phyloP scores from a whole-genome alignment of 2,797 vertebrate species.

The Centropyge bicolor region DNA sequence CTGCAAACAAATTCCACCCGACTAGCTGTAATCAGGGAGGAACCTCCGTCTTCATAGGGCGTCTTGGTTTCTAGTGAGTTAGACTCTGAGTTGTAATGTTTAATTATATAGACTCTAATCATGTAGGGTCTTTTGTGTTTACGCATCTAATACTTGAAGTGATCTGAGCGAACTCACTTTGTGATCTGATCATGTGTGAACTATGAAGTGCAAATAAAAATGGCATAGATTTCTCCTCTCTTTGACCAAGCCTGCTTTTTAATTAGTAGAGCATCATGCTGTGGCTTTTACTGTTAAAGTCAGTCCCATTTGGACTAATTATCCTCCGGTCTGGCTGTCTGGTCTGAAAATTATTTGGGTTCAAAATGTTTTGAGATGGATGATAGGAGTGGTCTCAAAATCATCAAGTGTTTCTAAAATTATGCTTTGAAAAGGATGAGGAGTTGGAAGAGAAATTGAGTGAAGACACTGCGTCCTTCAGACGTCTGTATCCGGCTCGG shows the following conservation, averaged over 20 bases:
- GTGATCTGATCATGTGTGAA: constrained; percentile 3
- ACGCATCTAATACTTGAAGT: not conserved
- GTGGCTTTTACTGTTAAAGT: constrained; percentile 10
- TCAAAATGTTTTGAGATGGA: not conserved
- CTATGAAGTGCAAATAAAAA: constrained; percentile 19
- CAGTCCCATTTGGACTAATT: constrained; percentile 15
- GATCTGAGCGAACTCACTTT: not conserved
- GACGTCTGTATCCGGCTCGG: constrained; percentile 4
- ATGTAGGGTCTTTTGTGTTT: not conserved
- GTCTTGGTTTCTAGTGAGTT: not conserved
- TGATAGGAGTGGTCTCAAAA: constrained; percentile 1
- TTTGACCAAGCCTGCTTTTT: constrained; percentile 24
- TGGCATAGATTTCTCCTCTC: not conserved
- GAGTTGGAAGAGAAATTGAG: constrained; percentile 7
- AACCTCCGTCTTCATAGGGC: not conserved
- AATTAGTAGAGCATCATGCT: constrained; percentile 24
- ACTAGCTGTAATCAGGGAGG: not conserved
- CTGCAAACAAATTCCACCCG: no score
- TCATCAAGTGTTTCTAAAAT: constrained; percentile 1
- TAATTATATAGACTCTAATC: constrained; percentile 1
- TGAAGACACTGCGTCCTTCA: constrained; percentile 11
- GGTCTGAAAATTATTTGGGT: not conserved
- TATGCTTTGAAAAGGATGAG: not conserved
- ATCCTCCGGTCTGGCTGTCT: not conserved
- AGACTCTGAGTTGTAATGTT: not conserved